phyloP scores from a whole-genome alignment of 2,888 invertebrate genomes.

The Euclidia mi region DNA sequence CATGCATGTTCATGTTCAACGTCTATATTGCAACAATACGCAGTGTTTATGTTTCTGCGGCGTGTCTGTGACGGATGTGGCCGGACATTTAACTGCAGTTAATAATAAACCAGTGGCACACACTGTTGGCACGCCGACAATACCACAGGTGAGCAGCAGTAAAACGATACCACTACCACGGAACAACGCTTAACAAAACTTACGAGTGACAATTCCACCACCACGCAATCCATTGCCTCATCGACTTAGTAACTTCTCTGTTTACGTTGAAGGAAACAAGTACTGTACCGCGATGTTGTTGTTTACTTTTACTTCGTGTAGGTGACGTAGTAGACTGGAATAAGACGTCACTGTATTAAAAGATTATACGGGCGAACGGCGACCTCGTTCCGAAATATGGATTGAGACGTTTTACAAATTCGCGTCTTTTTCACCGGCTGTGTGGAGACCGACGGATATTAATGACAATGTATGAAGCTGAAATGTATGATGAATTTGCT shows the following conservation, averaged over 20 bases:
- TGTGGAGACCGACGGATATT: conserved; percentile 12
- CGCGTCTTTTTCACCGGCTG: conserved; percentile 17
- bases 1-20: no score
- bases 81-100: conserved; percentile 25
- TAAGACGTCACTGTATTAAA: conserved; percentile 28
- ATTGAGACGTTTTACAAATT: conserved; percentile 34
- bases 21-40: conserved; percentile 20
- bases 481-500: no score
- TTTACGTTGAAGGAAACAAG: conserved; percentile 13
- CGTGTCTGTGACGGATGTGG: conserved; percentile 44
- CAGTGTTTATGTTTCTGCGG: conserved; percentile 33
- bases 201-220: not conserved
- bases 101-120: conserved; percentile 32
- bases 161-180: conserved; percentile 5
- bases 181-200: conserved; percentile 4
- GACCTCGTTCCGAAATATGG: conserved; percentile 31
- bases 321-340: conserved; percentile 6
- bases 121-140: conserved; percentile 33
- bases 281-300: conserved; percentile 29
- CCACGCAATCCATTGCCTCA: conserved; percentile 22
- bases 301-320: not conserved
- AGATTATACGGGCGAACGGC: conserved; percentile 33
- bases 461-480: conserved; percentile 2
- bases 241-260: conserved; percentile 2
- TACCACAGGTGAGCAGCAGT: conserved; percentile 34